These are phyloP conservation scores for Tenebrosternarchus preto DNA, from an alignment of 2,113 vertebrate species.

Conservation along the genomic window DNA sequence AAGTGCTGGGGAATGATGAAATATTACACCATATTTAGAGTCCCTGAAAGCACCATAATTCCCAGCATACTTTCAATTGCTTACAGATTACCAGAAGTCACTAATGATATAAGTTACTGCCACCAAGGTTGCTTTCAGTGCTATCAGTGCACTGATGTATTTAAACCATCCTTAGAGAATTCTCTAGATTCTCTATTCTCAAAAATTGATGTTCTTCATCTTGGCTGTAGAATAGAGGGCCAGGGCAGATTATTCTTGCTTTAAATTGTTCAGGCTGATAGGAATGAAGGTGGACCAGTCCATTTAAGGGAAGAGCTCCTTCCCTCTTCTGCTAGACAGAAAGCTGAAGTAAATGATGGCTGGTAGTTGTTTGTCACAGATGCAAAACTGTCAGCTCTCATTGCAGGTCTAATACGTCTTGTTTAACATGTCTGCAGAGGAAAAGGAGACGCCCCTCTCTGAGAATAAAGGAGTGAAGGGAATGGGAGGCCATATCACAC, in stretches of 20 bases:
- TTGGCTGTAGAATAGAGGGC: neutral
- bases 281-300: neutral
- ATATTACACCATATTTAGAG: neutral
- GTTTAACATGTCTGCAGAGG: conserved; percentile 18
- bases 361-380: conserved; percentile 46
- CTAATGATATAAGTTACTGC: conserved; percentile 2
- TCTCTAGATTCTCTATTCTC: neutral
- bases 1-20: neutral
- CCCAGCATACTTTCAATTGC: neutral
- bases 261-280: conserved; percentile 3
- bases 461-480: neutral
- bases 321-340: conserved; percentile 8
- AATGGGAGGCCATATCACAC: neutral
- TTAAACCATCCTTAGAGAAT: neutral
- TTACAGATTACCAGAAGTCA: neutral
- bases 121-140: neutral
- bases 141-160: neutral
- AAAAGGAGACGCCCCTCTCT: neutral
- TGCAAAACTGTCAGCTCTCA: conserved; percentile 42
- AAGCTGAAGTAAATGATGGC: conserved; percentile 5
- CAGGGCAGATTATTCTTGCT: neutral
- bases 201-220: conserved; percentile 2
- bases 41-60: neutral
- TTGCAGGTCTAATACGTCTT: conserved; percentile 47
- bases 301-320: neutral